Conservation (phyloP, 2,888 invertebrate species). For the Blastobasis adustella region DNA sequence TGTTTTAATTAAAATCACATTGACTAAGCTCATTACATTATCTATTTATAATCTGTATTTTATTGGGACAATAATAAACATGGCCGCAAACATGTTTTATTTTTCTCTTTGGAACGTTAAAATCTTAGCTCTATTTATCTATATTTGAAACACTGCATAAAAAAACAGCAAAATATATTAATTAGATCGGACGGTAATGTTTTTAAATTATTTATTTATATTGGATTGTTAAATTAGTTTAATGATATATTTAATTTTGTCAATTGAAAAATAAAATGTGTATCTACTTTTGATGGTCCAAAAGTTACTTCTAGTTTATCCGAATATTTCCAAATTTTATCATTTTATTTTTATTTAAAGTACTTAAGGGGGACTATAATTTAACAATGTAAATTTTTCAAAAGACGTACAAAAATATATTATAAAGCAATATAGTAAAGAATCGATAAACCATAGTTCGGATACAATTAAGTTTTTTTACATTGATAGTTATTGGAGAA, state of each 20-base stretch:
- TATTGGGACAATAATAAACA: slow-evolving; percentile 15
- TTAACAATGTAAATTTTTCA: too few species aligned
- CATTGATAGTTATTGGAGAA: too few species aligned
- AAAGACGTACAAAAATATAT: too few species aligned
- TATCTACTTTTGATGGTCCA: not conserved
- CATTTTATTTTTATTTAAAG: too few species aligned
- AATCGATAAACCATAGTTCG: too few species aligned
- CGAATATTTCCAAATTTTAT: too few species aligned
- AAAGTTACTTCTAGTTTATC: too few species aligned
- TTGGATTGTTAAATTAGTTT: slow-evolving; percentile 15
- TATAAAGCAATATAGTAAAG: too few species aligned
- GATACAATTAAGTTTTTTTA: too few species aligned
- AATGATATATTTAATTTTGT: slow-evolving; percentile 6
- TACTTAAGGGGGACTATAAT: too few species aligned
- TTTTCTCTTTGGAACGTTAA: not conserved
- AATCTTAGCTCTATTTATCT: not conserved
- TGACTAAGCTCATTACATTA: slow-evolving; percentile 27
- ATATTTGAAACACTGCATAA: too few species aligned
- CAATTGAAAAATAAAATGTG: not conserved
- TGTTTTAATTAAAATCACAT: slow-evolving; percentile 18
- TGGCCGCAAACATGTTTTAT: slow-evolving; percentile 28
- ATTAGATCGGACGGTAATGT: slow-evolving; percentile 40
- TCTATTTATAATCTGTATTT: slow-evolving; percentile 1
- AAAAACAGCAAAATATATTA: too few species aligned
- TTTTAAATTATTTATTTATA: slow-evolving; percentile 23